These are phyloP conservation scores for Aplodontia rufa DNA, from an alignment of 2,113 vertebrate species.

Conservation along the genomic window DNA sequence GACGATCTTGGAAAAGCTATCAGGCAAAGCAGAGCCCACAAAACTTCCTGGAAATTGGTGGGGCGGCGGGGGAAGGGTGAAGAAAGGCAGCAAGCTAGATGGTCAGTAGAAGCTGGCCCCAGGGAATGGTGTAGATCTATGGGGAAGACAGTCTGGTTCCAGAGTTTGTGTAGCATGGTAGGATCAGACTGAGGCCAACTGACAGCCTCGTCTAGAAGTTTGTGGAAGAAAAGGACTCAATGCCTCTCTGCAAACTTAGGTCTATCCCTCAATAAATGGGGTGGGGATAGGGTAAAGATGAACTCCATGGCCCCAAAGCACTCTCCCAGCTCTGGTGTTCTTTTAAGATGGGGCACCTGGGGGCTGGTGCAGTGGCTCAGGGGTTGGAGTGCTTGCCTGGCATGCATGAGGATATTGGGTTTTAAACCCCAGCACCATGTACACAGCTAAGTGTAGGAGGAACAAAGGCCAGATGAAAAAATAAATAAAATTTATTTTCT, in stretches of 20 bases:
- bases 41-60: slow-evolving; percentile 61
- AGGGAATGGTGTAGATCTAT: slow-evolving; percentile 38
- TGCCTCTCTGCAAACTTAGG: background rate
- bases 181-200: background rate
- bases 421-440: too few species aligned
- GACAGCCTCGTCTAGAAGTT: slow-evolving; percentile 60
- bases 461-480: too few species aligned
- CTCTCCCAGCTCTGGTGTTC: background rate
- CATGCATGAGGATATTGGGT: too few species aligned
- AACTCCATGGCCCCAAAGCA: too few species aligned
- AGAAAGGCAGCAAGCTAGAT: slow-evolving; percentile 27
- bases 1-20: background rate
- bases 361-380: too few species aligned
- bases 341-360: background rate
- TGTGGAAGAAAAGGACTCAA: background rate
- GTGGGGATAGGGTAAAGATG: background rate
- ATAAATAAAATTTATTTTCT: too few species aligned
- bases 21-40: background rate
- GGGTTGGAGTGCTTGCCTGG: too few species aligned
- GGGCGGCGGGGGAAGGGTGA: slow-evolving; percentile 45
- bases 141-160: slow-evolving; percentile 41
- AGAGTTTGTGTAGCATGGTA: background rate
- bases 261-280: background rate
- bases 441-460: too few species aligned
- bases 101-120: slow-evolving; percentile 33